phyloP scores from a whole-genome alignment of 2,888 invertebrate species.

The Formica aserva region DNA sequence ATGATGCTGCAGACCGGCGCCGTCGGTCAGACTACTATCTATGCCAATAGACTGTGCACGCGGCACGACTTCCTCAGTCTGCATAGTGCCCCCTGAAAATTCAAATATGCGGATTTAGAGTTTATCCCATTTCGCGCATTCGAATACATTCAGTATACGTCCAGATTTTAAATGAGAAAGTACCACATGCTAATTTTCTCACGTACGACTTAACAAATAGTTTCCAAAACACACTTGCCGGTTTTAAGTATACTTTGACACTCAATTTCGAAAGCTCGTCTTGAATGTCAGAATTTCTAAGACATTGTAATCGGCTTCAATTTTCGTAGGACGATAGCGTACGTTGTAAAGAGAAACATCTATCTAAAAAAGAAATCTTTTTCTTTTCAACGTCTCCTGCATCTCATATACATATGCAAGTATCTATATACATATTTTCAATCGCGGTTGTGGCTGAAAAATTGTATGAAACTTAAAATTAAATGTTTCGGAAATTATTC shows the following conservation, averaged over 20 bases:
- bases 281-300: neutral
- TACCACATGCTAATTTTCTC: neutral
- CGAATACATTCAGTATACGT: neutral
- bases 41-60: constrained; percentile 83
- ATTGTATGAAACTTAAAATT: neutral
- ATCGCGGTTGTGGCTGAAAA: neutral
- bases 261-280: neutral
- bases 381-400: neutral
- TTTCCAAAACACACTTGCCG: neutral
- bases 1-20: constrained; percentile 77
- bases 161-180: neutral
- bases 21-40: constrained; percentile 81
- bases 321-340: neutral
- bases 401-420: neutral
- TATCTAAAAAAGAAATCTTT: neutral
- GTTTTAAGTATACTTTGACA: neutral
- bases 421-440: neutral
- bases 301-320: neutral
- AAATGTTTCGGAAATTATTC: neutral
- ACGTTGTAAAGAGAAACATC: neutral
- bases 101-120: constrained; percentile 11
- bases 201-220: neutral
- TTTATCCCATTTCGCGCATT: neutral
- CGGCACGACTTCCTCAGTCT: constrained; percentile 85
- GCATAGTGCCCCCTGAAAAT: constrained; percentile 85